phyloP scores from a whole-genome alignment of 2,888 invertebrate genomes.

The Aproaerema taeniolella region DNA sequence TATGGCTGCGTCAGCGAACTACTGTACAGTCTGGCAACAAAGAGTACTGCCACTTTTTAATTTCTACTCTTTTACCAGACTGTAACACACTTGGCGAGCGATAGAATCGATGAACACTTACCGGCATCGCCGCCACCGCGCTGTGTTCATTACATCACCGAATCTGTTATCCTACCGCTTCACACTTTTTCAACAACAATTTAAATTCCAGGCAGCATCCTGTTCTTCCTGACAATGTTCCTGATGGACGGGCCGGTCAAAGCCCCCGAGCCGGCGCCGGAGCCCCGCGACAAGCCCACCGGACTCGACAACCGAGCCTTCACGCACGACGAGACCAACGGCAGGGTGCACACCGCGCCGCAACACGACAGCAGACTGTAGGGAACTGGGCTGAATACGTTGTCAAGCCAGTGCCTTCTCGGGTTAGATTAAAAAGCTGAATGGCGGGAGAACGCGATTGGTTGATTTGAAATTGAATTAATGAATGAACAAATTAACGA shows the following conservation, averaged over 20 bases:
- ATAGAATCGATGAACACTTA: too few species aligned
- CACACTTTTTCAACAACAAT: neutral
- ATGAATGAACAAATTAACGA: too few species aligned
- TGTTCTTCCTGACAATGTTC: slow-evolving; percentile 89
- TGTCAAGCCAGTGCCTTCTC: neutral
- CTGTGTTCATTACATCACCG: too few species aligned
- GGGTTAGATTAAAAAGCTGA: neutral
- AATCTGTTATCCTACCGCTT: too few species aligned
- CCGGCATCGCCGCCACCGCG: too few species aligned
- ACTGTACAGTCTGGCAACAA: too few species aligned
- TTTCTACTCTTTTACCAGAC: too few species aligned
- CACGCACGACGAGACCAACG: slow-evolving; percentile 63
- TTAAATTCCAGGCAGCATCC: slow-evolving; percentile 81
- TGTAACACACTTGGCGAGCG: too few species aligned
- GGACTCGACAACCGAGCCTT: slow-evolving; percentile 76
- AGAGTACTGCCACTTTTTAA: too few species aligned
- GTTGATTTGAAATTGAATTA: neutral
- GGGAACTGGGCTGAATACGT: slow-evolving; percentile 3
- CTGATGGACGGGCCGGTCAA: slow-evolving; percentile 83
- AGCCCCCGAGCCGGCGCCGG: slow-evolving; percentile 17
- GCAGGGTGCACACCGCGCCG: slow-evolving; percentile 25
- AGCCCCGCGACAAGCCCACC: slow-evolving; percentile 32
- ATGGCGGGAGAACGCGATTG: neutral
- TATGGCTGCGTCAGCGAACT: too few species aligned
- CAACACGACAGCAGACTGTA: slow-evolving; percentile 37